Evolutionary conservation across 2,888 invertebrate species (phyloP).

Genomic region (Parnassius mnemosyne): DNA sequence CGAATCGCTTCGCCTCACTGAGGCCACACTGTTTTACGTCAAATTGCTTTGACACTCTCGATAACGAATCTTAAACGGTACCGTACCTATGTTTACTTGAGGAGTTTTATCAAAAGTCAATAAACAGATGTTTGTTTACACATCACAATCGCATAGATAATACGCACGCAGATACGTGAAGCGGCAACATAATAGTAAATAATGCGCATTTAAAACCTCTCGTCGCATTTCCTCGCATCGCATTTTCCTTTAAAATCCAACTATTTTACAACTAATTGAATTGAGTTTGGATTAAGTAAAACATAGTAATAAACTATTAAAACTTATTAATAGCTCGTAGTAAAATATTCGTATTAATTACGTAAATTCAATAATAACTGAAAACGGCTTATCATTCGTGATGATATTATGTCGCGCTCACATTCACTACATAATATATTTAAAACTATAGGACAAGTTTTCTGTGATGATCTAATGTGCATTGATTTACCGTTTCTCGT

Average conservation of each 20-base stretch:
- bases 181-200: constrained; percentile 8
- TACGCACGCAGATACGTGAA: constrained; percentile 8
- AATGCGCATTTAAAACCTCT: constrained; percentile 22
- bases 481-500: constrained; percentile 52
- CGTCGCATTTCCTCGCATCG: too few relatives aligned
- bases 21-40: constrained; percentile 65
- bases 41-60: constrained; percentile 49
- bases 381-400: constrained; percentile 24
- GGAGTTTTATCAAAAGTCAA: constrained; percentile 37
- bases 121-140: constrained; percentile 53
- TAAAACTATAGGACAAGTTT: constrained; percentile 61
- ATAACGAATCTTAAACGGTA: constrained; percentile 50
- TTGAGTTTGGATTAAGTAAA: too few relatives aligned
- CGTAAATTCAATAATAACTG: constrained; percentile 3
- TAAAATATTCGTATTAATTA: neutral
- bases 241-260: constrained; percentile 13
- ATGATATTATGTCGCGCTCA: constrained; percentile 34
- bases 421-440: constrained; percentile 35
- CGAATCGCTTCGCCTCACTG: constrained; percentile 49
- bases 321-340: constrained; percentile 1
- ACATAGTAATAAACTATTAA: neutral
- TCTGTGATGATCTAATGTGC: constrained; percentile 67
- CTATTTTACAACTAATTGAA: neutral
- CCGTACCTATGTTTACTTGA: constrained; percentile 39
- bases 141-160: constrained; percentile 31